These are phyloP conservation scores for Rhagonycha lutea DNA, from an alignment of 2,888 invertebrate genomes.

Conservation along the genomic window DNA sequence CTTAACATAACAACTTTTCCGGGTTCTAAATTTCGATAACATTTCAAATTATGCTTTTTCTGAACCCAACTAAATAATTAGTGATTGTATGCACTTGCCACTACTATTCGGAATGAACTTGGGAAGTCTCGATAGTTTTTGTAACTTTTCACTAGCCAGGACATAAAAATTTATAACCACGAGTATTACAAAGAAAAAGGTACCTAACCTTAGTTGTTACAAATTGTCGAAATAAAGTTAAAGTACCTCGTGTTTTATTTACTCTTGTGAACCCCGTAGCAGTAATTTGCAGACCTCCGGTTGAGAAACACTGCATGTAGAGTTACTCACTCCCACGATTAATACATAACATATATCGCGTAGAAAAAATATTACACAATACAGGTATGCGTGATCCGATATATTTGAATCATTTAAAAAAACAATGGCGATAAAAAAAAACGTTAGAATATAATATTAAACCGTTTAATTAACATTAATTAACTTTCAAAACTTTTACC, in stretches of 20 bases:
- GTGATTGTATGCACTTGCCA: too few relatives aligned
- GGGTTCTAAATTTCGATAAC: not conserved
- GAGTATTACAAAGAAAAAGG: not conserved
- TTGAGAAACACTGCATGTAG: not conserved
- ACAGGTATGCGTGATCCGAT: not conserved
- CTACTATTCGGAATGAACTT: too few relatives aligned
- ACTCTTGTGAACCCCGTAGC: not conserved
- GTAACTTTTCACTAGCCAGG: not conserved
- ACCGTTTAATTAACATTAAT: not conserved
- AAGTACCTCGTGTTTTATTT: not conserved
- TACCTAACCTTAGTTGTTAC: not conserved
- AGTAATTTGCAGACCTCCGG: not conserved
- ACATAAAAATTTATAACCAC: not conserved
- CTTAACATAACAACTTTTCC: not conserved
- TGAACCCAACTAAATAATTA: not conserved
- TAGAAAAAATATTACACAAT: not conserved
- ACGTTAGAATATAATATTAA: not conserved
- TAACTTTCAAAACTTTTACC: not conserved
- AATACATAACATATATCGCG: not conserved
- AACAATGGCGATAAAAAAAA: not conserved
- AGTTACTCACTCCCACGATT: not conserved
- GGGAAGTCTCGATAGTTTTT: not conserved
- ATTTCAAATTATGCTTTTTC: not conserved
- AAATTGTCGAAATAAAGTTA: not conserved
- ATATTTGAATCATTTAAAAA: not conserved